phyloP scores from a whole-genome alignment of 2,113 vertebrate genomes.

The Struthio camelus region DNA sequence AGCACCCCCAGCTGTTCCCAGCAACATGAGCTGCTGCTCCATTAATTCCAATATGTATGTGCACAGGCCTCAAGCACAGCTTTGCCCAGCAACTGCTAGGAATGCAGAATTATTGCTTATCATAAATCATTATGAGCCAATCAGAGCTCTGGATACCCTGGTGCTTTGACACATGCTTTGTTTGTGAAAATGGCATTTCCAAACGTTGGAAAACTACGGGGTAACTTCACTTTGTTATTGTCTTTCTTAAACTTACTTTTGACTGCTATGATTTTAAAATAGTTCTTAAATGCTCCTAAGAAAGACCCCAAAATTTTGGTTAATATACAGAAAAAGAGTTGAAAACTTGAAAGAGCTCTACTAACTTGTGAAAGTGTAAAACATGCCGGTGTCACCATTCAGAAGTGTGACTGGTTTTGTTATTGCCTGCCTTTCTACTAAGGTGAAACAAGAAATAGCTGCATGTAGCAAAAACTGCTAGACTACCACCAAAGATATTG shows the following conservation, averaged over 20 bases:
- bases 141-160: neutral
- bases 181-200: neutral
- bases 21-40: conserved; percentile 30
- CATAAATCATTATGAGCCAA: conserved; percentile 33
- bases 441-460: neutral
- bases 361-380: neutral
- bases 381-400: neutral
- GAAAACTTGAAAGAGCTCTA: neutral
- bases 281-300: neutral
- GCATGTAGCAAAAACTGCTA: neutral
- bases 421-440: neutral
- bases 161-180: neutral
- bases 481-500: fast-evolving
- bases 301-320: neutral
- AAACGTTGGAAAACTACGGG: neutral
- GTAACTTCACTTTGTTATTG: neutral
- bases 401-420: neutral
- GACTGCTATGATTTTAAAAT: neutral
- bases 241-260: neutral
- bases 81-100: neutral
- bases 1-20: conserved; percentile 39
- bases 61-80: conserved; percentile 26
- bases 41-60: conserved; percentile 46
- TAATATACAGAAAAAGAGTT: neutral
- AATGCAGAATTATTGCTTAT: conserved; percentile 1